Evolutionary conservation across 1,140 invertebrate species (phyloP).

Genomic region (Pteromalus puparum): DNA sequence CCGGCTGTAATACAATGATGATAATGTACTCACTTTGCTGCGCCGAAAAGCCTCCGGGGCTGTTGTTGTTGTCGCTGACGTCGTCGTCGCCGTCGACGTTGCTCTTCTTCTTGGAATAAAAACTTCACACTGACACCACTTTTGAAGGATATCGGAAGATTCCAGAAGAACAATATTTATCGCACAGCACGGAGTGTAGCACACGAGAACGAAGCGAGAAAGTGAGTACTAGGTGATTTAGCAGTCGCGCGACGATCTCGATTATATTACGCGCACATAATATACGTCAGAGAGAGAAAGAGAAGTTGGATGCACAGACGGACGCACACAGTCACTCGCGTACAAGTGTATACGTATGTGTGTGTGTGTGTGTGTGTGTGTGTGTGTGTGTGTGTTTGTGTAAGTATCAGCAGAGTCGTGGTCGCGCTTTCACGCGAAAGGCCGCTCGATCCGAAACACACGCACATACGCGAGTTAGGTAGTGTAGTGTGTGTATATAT

Average conservation of each 20-base stretch:
- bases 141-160: too few species aligned
- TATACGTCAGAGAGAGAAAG: background rate
- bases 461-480: background rate
- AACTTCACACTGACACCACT: too few species aligned
- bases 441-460: conserved; percentile 45
- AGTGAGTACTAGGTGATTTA: background rate
- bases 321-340: background rate
- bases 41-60: background rate
- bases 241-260: background rate
- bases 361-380: background rate
- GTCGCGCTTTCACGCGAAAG: conserved; percentile 47
- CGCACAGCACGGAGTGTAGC: too few species aligned
- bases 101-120: too few species aligned
- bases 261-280: background rate
- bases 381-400: conserved; percentile 33
- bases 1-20: background rate
- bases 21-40: background rate
- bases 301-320: background rate
- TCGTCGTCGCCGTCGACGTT: too few species aligned
- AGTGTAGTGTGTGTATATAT: background rate
- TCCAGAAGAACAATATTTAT: too few species aligned
- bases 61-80: too few species aligned
- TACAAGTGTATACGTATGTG: background rate
- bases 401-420: background rate
- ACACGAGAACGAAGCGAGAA: too few species aligned